Base-by-base conservation (phyloP, 1,140 invertebrate species). In the Papilio xuthus region DNA sequence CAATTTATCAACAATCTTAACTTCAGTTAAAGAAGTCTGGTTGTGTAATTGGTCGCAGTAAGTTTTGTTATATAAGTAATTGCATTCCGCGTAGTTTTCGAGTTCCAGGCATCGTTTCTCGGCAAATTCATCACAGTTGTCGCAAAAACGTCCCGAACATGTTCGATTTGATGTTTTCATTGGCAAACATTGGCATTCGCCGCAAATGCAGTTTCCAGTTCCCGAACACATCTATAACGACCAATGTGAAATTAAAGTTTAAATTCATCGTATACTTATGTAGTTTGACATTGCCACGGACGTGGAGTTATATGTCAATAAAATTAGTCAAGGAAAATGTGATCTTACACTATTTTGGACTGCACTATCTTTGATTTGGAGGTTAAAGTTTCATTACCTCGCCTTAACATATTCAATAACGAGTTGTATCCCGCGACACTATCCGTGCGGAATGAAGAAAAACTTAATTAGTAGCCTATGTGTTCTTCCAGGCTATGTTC, bases 1-100 rank as follows among this genome's bases (percentile, higher is more conserved):
- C 1, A 83, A 88, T 75, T 82, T 86, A 60, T 86, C 88, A 3
- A 87, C 79, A 23, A 87, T 77, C 20, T 50, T 41, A 6, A 88
- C 80, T 18, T 94, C 93, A 78, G 95, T 95, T 3, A 73, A 69
- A 0, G 81, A 80, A 7, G 77, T 85, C 23, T 93, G 88, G 12
- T 93, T 94, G 80, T 95, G 96, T 81, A 95, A 94, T n/a, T 89
- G 86, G 26, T 91, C 93, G 77, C 96, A 96, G 20, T 94, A 91
- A 86, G 78, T 82, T 78, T 88, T 85, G 37, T 85, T 84, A 20
- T 96, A 90, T 20, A 94, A 91, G 75, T 96, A 87, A 32, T 96
- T 95, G 80, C 96, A 92, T 85, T 96, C 96, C 20, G 95, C 95
- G 82, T 96, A 94, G 84, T 97, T 97, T 88, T 98, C 96, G 81